Conservation (phyloP, 2,797 vertebrate genomes). For the Menidia menidia region DNA sequence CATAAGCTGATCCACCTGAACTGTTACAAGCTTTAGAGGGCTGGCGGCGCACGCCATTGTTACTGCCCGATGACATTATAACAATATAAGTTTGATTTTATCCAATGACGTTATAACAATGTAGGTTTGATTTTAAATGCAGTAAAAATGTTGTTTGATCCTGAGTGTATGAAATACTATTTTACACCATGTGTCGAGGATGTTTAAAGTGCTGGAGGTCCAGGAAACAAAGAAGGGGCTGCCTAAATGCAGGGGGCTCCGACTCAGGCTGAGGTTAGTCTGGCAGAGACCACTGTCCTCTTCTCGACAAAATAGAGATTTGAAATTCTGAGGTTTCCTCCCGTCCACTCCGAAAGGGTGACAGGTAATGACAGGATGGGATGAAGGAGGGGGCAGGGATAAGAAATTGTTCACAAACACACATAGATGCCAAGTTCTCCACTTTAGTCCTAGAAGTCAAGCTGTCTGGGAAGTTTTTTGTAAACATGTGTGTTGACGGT, state of each 20-base stretch:
- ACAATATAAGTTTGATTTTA: constrained; percentile 27
- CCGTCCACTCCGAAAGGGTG: constrained; percentile 54
- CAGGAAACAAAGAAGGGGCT: constrained; percentile 38
- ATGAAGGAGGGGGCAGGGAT: not conserved
- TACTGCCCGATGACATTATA: constrained; percentile 21
- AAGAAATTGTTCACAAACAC: constrained; percentile 9
- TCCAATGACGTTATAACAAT: constrained; percentile 20
- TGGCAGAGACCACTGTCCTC: constrained; percentile 22
- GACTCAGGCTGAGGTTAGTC: constrained; percentile 21
- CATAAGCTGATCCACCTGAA: constrained; percentile 15
- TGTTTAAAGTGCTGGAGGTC: constrained; percentile 19
- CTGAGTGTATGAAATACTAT: constrained; percentile 13
- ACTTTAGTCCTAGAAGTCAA: constrained; percentile 49
- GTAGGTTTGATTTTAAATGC: constrained; percentile 15
- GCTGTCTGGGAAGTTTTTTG: constrained; percentile 58
- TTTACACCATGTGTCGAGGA: constrained; percentile 21
- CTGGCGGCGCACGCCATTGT: constrained; percentile 4
- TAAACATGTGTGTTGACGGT: constrained; percentile 73
- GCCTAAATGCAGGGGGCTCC: constrained; percentile 16
- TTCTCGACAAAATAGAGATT: constrained; percentile 70
- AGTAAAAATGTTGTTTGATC: not conserved
- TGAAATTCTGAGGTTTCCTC: constrained; percentile 71
- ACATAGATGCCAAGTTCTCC: constrained; percentile 9
- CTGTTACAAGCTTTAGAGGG: constrained; percentile 14
- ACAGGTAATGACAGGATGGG: constrained; percentile 22